phyloP scores from a whole-genome alignment of 1,140 invertebrate species.

The Meloidogyne floridensis region DNA sequence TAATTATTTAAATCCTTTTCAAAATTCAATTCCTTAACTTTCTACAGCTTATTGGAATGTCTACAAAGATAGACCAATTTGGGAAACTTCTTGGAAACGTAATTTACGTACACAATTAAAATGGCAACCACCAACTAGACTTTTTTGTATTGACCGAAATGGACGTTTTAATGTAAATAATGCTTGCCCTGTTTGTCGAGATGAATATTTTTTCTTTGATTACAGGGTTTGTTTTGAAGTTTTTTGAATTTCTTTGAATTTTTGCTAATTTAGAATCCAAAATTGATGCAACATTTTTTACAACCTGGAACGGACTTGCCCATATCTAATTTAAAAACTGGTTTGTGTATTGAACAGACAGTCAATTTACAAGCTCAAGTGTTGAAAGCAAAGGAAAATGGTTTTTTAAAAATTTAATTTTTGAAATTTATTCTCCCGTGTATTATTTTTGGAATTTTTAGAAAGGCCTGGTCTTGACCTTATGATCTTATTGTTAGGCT shows the following conservation, averaged over 20 bases:
- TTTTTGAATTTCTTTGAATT: neutral
- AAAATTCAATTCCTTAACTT: conserved; percentile 9
- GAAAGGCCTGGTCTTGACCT: neutral
- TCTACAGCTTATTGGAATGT: conserved; percentile 55
- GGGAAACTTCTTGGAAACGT: conserved; percentile 52
- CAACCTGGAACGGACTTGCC: conserved; percentile 59
- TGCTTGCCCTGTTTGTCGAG: conserved; percentile 62
- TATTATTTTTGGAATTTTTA: neutral
- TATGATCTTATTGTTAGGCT: too few relatives aligned
- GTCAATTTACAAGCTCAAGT: conserved; percentile 55
- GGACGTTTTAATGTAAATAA: conserved; percentile 62
- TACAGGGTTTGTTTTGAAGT: conserved; percentile 50
- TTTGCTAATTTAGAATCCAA: conserved; percentile 54
- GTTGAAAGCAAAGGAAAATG: conserved; percentile 63
- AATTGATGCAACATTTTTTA: conserved; percentile 61
- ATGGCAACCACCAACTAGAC: conserved; percentile 56
- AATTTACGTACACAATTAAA: conserved; percentile 54
- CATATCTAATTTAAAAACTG: conserved; percentile 54
- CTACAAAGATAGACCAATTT: conserved; percentile 61
- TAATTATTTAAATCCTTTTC: too few relatives aligned
- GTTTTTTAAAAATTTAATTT: conserved; percentile 33
- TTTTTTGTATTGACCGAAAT: conserved; percentile 63
- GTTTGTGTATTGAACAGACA: conserved; percentile 63
- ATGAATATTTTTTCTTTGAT: conserved; percentile 65
- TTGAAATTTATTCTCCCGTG: neutral